A percentile compares a stretch with the other conserved stretches of the same genome.
phyloP scores from a whole-genome alignment of 2,113 vertebrate genomes.

The Noctilio leporinus region DNA sequence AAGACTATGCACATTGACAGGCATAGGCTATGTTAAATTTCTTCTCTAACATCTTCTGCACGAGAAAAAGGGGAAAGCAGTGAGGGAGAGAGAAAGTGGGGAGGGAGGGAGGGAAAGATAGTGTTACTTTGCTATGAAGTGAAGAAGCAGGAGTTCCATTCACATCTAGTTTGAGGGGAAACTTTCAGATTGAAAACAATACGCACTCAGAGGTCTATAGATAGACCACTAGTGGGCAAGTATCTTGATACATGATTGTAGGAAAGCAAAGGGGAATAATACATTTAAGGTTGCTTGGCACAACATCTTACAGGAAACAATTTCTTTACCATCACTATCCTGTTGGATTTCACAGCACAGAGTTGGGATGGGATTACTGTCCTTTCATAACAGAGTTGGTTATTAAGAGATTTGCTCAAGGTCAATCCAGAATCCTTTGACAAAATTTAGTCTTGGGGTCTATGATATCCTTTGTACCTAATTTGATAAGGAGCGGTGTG shows the following conservation, averaged over 20 bases:
- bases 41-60: not conserved
- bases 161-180: slow-evolving; percentile 20
- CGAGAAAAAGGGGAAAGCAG: too few species aligned
- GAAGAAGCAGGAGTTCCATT: not conserved
- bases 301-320: not conserved
- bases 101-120: not conserved
- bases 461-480: not conserved
- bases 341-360: not conserved
- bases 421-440: not conserved
- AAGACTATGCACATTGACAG: not conserved
- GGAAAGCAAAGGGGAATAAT: not conserved
- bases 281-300: not conserved
- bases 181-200: not conserved
- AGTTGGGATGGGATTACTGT: not conserved
- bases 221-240: not conserved
- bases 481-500: not conserved
- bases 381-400: not conserved
- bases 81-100: too few species aligned
- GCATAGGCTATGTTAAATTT: not conserved
- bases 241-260: not conserved
- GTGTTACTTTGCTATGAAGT: not conserved
- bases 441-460: not conserved
- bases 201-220: not conserved
- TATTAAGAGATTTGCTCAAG: not conserved
- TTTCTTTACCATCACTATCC: not conserved